phyloP scores from a whole-genome alignment of 2,797 vertebrate species.

The Lerista edwardsae region DNA sequence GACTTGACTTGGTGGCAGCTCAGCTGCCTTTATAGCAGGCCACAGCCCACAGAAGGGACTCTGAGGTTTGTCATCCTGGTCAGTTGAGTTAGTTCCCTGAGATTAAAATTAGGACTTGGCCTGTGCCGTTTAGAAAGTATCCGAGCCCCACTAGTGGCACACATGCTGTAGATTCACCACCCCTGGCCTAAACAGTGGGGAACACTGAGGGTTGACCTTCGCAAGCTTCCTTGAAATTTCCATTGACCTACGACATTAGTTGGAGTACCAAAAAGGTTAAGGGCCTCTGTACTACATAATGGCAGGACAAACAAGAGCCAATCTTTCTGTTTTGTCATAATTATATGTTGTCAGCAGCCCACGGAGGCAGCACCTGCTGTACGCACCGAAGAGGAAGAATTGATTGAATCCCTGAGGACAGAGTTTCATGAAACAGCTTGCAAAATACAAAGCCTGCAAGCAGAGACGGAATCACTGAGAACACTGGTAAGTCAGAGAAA shows the following conservation, averaged over 20 bases:
- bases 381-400: constrained; percentile 84
- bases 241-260: background rate
- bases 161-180: too few relatives aligned
- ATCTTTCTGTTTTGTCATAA: background rate
- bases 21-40: too few relatives aligned
- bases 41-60: too few relatives aligned
- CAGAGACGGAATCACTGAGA: constrained; percentile 89
- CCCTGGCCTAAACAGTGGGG: too few relatives aligned
- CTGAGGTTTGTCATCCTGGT: too few relatives aligned
- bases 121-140: too few relatives aligned
- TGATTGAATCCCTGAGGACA: constrained; percentile 83
- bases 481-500: constrained; percentile 80
- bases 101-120: too few relatives aligned
- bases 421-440: constrained; percentile 84
- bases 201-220: background rate
- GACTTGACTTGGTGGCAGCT: too few relatives aligned
- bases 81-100: too few relatives aligned
- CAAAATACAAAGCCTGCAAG: constrained; percentile 92
- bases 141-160: too few relatives aligned
- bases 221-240: background rate
- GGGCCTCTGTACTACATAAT: too few relatives aligned
- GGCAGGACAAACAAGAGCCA: constrained; percentile 12
- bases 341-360: constrained; percentile 69
- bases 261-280: too few relatives aligned
- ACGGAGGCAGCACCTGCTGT: constrained; percentile 71